Percentiles rank a stretch among this genome's conserved stretches.
Conservation (phyloP, 2,797 vertebrate genomes). For the Channa striata region DNA sequence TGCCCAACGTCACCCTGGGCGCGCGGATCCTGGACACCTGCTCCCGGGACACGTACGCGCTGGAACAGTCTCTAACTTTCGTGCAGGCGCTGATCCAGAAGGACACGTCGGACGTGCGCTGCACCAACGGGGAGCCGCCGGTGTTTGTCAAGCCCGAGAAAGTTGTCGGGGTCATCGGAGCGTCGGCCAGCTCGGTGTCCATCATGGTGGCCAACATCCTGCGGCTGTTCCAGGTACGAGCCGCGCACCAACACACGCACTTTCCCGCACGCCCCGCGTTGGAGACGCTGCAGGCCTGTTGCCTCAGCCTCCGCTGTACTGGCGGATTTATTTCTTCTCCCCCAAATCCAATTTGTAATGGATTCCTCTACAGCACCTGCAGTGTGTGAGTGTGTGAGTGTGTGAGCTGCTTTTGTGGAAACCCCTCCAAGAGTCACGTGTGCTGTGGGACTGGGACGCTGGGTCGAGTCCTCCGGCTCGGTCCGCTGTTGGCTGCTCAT, state of each 20-base stretch:
- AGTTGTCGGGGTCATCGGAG: constrained; percentile 95
- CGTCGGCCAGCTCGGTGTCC: constrained; percentile 95
- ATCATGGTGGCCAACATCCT: constrained; percentile 99
- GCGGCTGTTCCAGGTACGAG: constrained; percentile 94
- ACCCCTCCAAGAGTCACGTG: not conserved
- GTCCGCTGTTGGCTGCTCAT: too few relatives aligned
- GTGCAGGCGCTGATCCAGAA: constrained; percentile 98
- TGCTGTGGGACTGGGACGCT: not conserved
- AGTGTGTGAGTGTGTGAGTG: not conserved
- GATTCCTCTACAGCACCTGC: not conserved
- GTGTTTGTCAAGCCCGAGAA: constrained; percentile 95
- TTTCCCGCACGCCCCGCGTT: not conserved
- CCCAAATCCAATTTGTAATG: not conserved
- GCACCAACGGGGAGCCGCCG: constrained; percentile 95
- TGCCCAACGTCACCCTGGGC: constrained; percentile 95
- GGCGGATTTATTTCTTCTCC: too few relatives aligned
- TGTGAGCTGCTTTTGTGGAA: not conserved
- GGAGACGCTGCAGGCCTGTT: not conserved
- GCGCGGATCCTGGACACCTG: constrained; percentile 96
- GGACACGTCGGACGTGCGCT: constrained; percentile 95
- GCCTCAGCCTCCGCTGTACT: not conserved
- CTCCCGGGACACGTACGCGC: constrained; percentile 94
- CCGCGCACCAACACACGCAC: too few relatives aligned
- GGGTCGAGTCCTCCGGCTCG: not conserved
- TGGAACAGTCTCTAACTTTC: constrained; percentile 97